Base-by-base conservation (phyloP, 2,113 vertebrate species). In the Beaufortia kweichowensis region DNA sequence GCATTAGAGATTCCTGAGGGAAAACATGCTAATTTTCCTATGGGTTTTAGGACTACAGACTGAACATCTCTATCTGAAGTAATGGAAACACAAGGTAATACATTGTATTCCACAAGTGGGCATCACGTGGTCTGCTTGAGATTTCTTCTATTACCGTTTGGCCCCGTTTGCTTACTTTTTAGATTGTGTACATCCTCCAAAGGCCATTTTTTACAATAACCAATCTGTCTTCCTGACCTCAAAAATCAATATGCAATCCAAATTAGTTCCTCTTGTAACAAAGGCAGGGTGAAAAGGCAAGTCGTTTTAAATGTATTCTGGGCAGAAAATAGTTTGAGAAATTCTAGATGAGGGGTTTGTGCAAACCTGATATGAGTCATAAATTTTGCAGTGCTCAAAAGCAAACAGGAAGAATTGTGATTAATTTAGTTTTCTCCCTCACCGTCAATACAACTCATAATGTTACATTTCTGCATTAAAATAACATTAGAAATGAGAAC, bases 181-280 rank as follows among this genome's bases (percentile, higher is more conserved):
- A 78, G 46, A 77, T 78, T 46, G 64, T 35, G 48, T 35, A 69
- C 39, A 29, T 80, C 78, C 78, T 83, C 78, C 41, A 75, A 77
- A 80, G 81, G 69, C 78, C 69, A 24, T 64, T 80, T 68, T 64
- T 35, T 57, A 69, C 81, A 69, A 77, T 68, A 35, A 83, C 77
- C 78, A 77, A 78, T 83, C 79, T 83, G 81, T 83, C 75, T 83
- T 77, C 75, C 70, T 80, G 81, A 83, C 81, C 75, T 75, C 63
- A 67, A 35, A 80, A 83, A 83, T 83, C 81, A 74, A 83, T 83
- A 83, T 48, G 64, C 56, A 83, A 83, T 83, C 71, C 78, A 77
- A 83, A 83, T 83, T 83, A 83, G 75, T 69, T 77, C 69, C 65
- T 83, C 23, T 33, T 11, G 17, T 29, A 61, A 28, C 56, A 73